Conservation (phyloP, 2,113 vertebrate genomes). For the Oreamnos americanus region DNA sequence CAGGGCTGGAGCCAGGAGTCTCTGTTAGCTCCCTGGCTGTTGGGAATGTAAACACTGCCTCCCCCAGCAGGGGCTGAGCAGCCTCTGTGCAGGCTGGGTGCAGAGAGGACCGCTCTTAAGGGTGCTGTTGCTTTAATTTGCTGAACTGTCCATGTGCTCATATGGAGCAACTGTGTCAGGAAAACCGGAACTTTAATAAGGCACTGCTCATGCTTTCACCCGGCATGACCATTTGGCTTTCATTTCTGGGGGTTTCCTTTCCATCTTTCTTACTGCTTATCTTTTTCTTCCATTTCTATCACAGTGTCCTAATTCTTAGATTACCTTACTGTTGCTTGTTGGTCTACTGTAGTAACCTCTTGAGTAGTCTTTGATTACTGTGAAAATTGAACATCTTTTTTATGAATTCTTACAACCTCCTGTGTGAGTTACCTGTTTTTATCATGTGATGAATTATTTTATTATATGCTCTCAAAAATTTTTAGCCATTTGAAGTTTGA, state of each 20-base stretch:
- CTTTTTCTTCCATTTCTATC: neutral
- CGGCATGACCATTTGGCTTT: neutral
- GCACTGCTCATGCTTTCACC: neutral
- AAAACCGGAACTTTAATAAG: neutral
- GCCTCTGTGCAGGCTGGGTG: neutral
- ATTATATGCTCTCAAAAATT: neutral
- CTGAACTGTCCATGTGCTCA: neutral
- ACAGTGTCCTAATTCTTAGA: neutral
- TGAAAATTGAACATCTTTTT: neutral
- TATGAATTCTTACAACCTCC: neutral
- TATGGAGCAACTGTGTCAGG: neutral
- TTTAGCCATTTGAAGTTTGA: constrained; percentile 9
- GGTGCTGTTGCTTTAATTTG: neutral
- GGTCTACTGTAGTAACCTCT: neutral
- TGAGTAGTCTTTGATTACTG: neutral
- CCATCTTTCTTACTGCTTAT: neutral
- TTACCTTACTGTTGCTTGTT: neutral
- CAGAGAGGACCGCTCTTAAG: neutral
- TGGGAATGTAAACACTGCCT: too few relatives aligned
- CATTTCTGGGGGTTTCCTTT: neutral
- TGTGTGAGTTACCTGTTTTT: neutral
- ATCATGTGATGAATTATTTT: neutral
- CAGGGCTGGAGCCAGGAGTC: neutral
- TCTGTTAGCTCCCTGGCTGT: neutral
- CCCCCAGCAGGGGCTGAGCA: accelerated